These are phyloP conservation scores for Asbolus verrucosus DNA, from an alignment of 1,140 invertebrate species.

Conservation along the genomic window DNA sequence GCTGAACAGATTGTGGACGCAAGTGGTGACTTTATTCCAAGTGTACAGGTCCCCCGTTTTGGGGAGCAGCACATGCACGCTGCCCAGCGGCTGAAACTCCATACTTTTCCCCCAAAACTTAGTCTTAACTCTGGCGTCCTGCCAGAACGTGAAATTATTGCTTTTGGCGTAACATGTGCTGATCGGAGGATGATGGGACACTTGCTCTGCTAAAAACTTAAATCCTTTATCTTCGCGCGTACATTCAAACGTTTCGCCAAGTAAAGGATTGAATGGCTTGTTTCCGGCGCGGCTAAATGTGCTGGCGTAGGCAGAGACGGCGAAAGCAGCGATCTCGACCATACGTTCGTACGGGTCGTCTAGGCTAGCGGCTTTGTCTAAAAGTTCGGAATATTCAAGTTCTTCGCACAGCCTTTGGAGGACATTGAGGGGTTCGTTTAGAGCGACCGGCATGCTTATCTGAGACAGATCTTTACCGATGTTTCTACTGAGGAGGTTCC, in stretches of 20 bases:
- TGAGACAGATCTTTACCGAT: conserved; percentile 90
- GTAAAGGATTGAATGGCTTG: conserved; percentile 90
- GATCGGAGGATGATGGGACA: conserved; percentile 89
- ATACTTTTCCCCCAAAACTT: conserved; percentile 94
- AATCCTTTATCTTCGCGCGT: conserved; percentile 83
- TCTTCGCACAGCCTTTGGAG: conserved; percentile 87
- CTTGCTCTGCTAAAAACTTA: conserved; percentile 79
- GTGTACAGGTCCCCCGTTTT: conserved; percentile 76
- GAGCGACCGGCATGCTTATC: conserved; percentile 84
- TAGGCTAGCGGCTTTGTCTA: conserved; percentile 78
- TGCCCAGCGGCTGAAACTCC: conserved; percentile 86
- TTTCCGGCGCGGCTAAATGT: conserved; percentile 83
- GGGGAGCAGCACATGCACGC: conserved; percentile 68
- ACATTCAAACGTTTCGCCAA: conserved; percentile 89
- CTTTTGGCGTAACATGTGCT: conserved; percentile 86
- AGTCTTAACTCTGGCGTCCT: conserved; percentile 85
- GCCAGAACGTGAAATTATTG: conserved; percentile 83
- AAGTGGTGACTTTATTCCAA: conserved; percentile 92
- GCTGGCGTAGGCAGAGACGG: conserved; percentile 84
- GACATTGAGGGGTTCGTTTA: conserved; percentile 90
- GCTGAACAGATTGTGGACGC: conserved; percentile 87
- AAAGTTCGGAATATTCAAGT: conserved; percentile 84
- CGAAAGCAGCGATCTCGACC: conserved; percentile 84
- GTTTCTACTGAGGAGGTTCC: conserved; percentile 86
- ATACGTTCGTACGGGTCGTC: conserved; percentile 77